Evolutionary conservation across 1,140 invertebrate genomes (phyloP).

Genomic region (Drosophila jambulina): DNA sequence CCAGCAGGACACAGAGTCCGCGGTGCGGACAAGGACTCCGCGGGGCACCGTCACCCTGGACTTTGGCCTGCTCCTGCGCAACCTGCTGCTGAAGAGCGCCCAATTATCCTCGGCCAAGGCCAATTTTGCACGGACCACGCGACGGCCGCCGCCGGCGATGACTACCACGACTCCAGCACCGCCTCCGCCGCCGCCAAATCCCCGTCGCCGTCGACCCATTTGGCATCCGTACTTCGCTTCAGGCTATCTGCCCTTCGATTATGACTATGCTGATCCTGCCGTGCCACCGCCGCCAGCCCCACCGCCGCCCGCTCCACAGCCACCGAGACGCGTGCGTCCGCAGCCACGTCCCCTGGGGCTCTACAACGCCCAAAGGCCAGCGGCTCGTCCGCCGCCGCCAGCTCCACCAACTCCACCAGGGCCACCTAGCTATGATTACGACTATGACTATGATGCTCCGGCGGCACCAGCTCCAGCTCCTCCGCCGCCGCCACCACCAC

Average conservation of each 20-base stretch:
- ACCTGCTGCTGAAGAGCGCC: conserved; percentile 67
- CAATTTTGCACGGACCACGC: conserved; percentile 32
- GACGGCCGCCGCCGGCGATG: conserved; percentile 31
- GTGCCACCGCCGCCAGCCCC: conserved; percentile 7
- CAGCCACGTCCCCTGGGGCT: conserved; percentile 27
- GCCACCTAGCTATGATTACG: conserved; percentile 45
- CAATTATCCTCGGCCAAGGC: conserved; percentile 64
- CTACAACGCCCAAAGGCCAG: conserved; percentile 4
- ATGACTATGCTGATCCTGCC: conserved; percentile 37
- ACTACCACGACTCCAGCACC: conserved; percentile 32
- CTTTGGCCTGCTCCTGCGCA: conserved; percentile 63
- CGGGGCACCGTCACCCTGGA: conserved; percentile 63
- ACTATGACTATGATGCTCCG: conserved; percentile 56
- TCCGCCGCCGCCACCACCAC: conserved; percentile 5
- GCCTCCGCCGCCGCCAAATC: conserved; percentile 24
- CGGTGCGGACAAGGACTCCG: neutral
- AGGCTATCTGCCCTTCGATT: conserved; percentile 38
- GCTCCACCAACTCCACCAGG: neutral
- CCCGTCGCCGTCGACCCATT: conserved; percentile 35
- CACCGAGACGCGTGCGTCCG: conserved; percentile 43
- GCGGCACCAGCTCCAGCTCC: conserved; percentile 15
- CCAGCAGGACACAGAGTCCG: neutral
- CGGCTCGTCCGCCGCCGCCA: neutral
- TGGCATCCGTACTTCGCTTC: conserved; percentile 60
- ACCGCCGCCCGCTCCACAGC: conserved; percentile 23